Conservation (phyloP, 2,797 vertebrate species). For the Megaceryle alcyon region DNA sequence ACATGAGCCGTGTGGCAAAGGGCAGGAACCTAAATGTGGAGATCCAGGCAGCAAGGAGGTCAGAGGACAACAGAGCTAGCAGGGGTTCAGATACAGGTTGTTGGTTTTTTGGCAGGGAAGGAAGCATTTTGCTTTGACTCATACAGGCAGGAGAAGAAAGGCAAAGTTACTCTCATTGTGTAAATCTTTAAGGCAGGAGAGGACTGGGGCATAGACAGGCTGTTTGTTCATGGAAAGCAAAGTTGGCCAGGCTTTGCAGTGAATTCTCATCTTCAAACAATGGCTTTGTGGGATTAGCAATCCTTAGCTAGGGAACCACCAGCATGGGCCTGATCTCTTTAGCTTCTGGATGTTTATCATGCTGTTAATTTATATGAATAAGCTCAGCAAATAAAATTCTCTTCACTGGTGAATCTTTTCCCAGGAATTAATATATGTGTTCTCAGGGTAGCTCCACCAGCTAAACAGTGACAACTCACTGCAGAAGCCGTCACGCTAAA, state of each 20-base stretch:
- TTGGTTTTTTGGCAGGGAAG: not conserved
- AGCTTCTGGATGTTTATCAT: conserved; percentile 28
- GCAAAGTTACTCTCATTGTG: not conserved
- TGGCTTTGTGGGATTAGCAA: not conserved
- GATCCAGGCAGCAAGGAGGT: not conserved
- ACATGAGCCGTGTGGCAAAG: not conserved
- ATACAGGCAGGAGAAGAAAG: not conserved
- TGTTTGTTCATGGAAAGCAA: conserved; percentile 8
- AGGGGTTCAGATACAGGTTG: not conserved
- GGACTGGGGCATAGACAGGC: fast-evolving
- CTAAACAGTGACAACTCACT: not conserved
- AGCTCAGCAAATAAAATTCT: conserved; percentile 47
- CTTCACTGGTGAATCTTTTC: conserved; percentile 28
- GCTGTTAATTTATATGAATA: conserved; percentile 61
- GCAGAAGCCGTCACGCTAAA: conserved; percentile 33
- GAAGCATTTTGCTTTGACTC: not conserved
- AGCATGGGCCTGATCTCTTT: conserved; percentile 48
- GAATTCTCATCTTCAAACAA: conserved; percentile 36
- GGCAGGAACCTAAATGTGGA: not conserved
- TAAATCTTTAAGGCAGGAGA: not conserved
- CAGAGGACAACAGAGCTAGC: not conserved
- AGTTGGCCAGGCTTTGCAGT: not conserved
- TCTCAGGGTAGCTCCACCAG: conserved; percentile 9
- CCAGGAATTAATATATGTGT: conserved; percentile 3
- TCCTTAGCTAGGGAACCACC: conserved; percentile 11